phyloP scores from a whole-genome alignment of 2,797 vertebrate species.

The Hirundo rustica region DNA sequence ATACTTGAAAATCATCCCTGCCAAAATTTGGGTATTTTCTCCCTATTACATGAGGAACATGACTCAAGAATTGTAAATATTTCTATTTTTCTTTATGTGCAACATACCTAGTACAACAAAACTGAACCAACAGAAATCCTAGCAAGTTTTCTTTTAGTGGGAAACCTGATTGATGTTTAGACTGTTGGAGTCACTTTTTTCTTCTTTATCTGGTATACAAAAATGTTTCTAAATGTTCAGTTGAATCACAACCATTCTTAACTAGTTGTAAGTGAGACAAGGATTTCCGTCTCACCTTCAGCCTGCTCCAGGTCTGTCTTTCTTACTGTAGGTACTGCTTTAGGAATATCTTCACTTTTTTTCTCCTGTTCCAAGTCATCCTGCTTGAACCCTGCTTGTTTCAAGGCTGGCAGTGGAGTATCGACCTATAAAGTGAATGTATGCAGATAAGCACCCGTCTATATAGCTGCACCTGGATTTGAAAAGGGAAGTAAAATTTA shows the following conservation, averaged over 20 bases:
- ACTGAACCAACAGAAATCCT: not conserved
- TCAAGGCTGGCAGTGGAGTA: not conserved
- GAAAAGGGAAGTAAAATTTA: not conserved
- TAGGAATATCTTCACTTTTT: not conserved
- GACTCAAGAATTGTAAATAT: not conserved
- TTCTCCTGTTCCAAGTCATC: not conserved
- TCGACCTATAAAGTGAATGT: not conserved
- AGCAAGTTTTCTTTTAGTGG: not conserved
- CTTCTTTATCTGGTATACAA: not conserved
- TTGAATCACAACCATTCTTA: not conserved
- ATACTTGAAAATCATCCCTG: not conserved
- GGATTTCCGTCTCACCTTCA: constrained; percentile 46
- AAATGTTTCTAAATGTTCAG: not conserved
- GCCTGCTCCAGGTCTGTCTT: not conserved
- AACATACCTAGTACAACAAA: not conserved
- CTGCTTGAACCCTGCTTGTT: not conserved
- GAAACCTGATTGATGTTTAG: not conserved
- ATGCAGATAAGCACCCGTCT: not conserved
- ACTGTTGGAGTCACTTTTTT: not conserved
- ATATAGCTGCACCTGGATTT: not conserved
- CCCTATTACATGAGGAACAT: not conserved
- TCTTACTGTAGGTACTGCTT: not conserved
- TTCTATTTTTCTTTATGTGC: not conserved
- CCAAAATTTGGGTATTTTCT: not conserved
- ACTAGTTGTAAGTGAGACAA: not conserved